Percentiles rank a stretch among this genome's conserved stretches.
Conservation (phyloP, 2,113 vertebrate species). For the Tachysurus fulvidraco region DNA sequence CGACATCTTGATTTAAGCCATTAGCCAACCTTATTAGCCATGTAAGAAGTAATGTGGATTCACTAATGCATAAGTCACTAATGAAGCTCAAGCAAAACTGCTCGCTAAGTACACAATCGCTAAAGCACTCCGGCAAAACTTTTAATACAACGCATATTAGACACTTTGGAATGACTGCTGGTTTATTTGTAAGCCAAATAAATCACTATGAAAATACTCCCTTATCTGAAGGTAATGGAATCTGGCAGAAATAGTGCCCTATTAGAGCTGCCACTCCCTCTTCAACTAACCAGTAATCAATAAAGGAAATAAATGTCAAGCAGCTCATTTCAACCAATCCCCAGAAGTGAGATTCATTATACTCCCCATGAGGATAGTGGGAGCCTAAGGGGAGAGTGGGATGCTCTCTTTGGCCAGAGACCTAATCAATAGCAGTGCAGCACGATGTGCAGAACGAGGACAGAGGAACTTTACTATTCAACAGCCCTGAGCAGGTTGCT, state of each 20-base stretch:
- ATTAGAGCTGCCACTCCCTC: constrained; percentile 46
- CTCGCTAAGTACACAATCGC: background rate
- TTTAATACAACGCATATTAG: background rate
- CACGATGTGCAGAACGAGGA: constrained; percentile 56
- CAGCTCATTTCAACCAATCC: constrained; percentile 61
- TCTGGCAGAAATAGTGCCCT: constrained; percentile 36
- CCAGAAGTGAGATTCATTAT: constrained; percentile 71
- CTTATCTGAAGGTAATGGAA: constrained; percentile 41
- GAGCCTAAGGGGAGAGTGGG: constrained; percentile 65
- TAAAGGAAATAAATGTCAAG: constrained; percentile 75
- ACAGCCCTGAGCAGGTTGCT: constrained; percentile 17
- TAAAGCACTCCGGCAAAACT: background rate
- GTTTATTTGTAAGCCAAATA: background rate
- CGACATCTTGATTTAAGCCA: background rate
- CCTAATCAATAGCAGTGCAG: constrained; percentile 68
- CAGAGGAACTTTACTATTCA: constrained; percentile 38
- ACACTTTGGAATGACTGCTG: background rate
- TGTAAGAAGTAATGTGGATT: background rate
- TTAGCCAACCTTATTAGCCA: background rate
- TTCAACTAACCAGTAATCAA: constrained; percentile 50
- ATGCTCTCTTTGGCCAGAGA: constrained; percentile 63
- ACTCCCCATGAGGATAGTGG: constrained; percentile 62
- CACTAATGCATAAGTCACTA: background rate
- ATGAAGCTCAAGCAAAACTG: background rate
- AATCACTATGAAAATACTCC: background rate